Evolutionary conservation across 2,797 vertebrate genomes (phyloP), one percentile per base, ranked within the genome.

Genomic region (Lacerta agilis): DNA sequence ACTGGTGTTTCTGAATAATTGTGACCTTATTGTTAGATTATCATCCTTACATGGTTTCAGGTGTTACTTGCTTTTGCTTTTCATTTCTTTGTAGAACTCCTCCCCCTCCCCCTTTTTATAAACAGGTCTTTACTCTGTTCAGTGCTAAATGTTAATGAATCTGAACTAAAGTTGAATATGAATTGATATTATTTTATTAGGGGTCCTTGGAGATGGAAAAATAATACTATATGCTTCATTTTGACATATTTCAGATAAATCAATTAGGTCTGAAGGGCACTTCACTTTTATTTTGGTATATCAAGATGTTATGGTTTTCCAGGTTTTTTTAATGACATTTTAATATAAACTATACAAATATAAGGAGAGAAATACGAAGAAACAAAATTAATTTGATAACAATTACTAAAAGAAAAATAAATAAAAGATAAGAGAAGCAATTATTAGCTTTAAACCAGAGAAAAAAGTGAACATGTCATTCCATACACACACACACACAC

Each of bases 21-120:
- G 49, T 55, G 49, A 49, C 49, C 49, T 15, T 49, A 64, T 61
- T 79, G 15, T 15, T 55, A 36, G n/a, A 25, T 36, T 55, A 33
- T 55, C 9, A 73, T 72, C 33, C 64, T 76, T 18, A 71, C 58
- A 29, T 86, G 2, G 86, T 80, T 91, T 94, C 69, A 95, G 88
- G 88, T 88, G 75, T 83, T 91, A 61, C 86, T 93, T 79, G 11
- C 25, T 41, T 64, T 64, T 18, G 20, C 61, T 71, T 33, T n/a
- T n/a, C 27, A 71, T n/a, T 33, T 71, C 11, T 71, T n/a, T 71
- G 29, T 69, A 69, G 25, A n/a, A n/a, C 27, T 69, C 67, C 67
- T 27, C 11, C 29, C 67, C 67, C 27, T n/a, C 11, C 49, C 49
- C 49, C 49, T 55, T 55, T 55, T 55, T 55, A 55, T 15, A 55